Evolutionary conservation across 2,113 vertebrate species (phyloP).

Genomic region (Cygnus atratus): DNA sequence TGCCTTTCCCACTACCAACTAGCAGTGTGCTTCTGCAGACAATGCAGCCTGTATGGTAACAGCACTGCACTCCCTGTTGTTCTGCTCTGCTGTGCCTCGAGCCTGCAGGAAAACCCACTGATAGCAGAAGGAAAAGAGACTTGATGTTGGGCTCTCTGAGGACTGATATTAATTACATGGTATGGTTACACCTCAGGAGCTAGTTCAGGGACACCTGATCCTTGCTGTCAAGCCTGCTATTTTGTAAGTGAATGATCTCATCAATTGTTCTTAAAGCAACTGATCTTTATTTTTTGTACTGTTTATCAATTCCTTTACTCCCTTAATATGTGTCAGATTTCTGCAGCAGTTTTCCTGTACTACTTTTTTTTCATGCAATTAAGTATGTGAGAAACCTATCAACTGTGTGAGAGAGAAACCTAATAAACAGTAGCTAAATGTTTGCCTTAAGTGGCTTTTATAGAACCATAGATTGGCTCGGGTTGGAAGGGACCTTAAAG

Average conservation of each 20-base stretch:
- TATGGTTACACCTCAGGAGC: constrained; percentile 10
- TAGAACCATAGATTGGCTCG: no score
- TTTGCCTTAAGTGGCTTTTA: not conserved
- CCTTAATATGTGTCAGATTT: not conserved
- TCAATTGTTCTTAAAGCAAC: constrained; percentile 21
- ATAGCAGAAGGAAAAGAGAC: not conserved
- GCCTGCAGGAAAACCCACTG: not conserved
- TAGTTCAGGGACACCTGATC: constrained; percentile 29
- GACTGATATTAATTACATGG: constrained; percentile 34
- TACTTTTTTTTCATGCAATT: not conserved
- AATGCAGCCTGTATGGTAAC: not conserved
- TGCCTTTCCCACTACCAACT: not conserved
- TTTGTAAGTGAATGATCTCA: constrained; percentile 32
- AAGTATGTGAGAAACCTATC: not conserved
- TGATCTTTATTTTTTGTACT: constrained; percentile 4
- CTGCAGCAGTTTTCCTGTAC: not conserved
- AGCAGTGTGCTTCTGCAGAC: not conserved
- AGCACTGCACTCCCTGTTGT: not conserved
- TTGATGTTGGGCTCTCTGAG: not conserved
- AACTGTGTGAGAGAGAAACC: not conserved
- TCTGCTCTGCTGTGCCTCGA: not conserved
- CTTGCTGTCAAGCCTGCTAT: constrained; percentile 6
- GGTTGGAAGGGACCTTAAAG: no score
- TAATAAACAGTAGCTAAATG: not conserved
- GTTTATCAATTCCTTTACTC: not conserved